phyloP scores from a whole-genome alignment of 2,888 invertebrate genomes.

The Prosapia bicincta region DNA sequence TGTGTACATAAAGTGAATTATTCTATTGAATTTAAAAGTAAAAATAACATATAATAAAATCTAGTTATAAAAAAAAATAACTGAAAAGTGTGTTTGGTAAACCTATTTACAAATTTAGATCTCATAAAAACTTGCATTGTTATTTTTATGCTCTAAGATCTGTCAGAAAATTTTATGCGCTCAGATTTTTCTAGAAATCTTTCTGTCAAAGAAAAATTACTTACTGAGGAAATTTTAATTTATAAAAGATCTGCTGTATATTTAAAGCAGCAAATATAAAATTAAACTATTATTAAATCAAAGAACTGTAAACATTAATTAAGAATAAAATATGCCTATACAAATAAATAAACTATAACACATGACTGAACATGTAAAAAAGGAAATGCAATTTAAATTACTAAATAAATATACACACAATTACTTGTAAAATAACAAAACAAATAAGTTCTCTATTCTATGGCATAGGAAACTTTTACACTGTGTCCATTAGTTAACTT shows the following conservation, averaged over 20 bases:
- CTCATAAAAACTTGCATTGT: too few species aligned
- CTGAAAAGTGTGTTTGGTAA: background rate
- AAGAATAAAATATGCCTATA: background rate
- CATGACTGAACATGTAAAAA: background rate
- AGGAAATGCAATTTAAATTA: background rate
- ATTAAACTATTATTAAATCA: background rate
- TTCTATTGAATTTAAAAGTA: too few species aligned
- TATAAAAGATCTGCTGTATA: background rate
- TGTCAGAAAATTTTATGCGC: too few species aligned
- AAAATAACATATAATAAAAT: too few species aligned
- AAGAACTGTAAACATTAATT: background rate
- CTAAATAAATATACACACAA: background rate
- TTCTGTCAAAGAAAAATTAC: too few species aligned
- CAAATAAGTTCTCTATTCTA: background rate
- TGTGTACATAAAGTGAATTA: too few species aligned
- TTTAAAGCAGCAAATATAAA: conserved; percentile 2
- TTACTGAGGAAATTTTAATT: too few species aligned
- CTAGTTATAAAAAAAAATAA: background rate
- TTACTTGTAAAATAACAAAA: background rate
- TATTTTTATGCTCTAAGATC: too few species aligned
- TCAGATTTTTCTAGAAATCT: too few species aligned
- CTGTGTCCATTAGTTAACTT: background rate
- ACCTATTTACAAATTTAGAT: background rate
- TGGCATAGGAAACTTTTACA: background rate
- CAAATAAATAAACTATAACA: background rate